Evolutionary conservation across 2,797 vertebrate genomes (phyloP), one percentile per base, ranked within the genome.

Genomic region (Holocentrus rufus): DNA sequence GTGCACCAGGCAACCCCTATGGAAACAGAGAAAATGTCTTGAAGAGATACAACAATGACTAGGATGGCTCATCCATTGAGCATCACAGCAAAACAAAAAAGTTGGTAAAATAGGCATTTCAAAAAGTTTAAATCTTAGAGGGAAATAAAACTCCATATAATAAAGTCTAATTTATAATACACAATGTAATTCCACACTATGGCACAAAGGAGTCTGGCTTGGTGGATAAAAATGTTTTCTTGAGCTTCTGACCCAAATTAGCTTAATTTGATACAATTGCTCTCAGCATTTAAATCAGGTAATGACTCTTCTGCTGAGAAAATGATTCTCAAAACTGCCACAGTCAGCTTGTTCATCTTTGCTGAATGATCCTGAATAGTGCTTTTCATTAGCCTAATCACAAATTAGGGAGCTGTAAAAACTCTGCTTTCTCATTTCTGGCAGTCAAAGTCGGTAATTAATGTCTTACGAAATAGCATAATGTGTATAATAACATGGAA

Each of bases 1-100:
- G 92, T 78, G 87, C 87, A 20, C 97, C 98, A 79, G 96, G 95
- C 46, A 99, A 92, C 76, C 98, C 97, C 98, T 99, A 61, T 76
- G 87, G 82, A 84, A 61, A 23, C 36, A 85, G 22, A 85, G 52
- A 81, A 57, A 0, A 70, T 5, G 0, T 59, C 15, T 59, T 72
- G 34, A 62, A 47, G 39, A 77, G 50, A 18, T 46, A 8, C 0
- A 39, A 67, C 27, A 61, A 44, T 3, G 71, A 77, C 5, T 50
- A 36, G 34, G 7, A 58, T 0, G 39, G 55, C 10, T 17, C 56
- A 25, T 46, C 2, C 11, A 23, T 8, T 23, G 18, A 49, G 46
- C 46, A 49, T 20, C 20, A 14, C 17, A 73, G 44, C 15, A 62
- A 47, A 63, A 11, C 4, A 64, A 18, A 34, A 66, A 20, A 11